Evolutionary conservation across 1,140 invertebrate species (phyloP), one percentile per base, ranked within the genome.

Genomic region (Solen grandis): DNA sequence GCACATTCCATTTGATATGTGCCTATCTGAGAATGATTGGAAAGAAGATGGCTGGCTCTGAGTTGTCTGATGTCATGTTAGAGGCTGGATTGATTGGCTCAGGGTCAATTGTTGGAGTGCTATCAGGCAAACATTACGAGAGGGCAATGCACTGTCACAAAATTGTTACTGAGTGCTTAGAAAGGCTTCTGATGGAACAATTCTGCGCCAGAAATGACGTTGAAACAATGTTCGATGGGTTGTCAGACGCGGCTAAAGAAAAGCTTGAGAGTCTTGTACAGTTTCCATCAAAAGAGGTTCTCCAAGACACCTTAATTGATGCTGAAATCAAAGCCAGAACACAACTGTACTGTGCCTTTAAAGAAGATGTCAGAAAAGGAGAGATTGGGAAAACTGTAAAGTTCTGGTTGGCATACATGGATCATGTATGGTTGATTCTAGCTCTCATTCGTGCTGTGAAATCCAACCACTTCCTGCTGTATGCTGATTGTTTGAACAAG

Each of bases 41-140:
- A 2, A 86, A 83, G 69, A 86, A 83, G 46, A 84, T 86, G 69
- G 31, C 27, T 31, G 82, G 84, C 14, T 57, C 70, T 25, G 70
- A 57, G 14, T 59, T 77, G 25, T 57, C 77, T n/a, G 82, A 76
- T 50, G 60, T 82, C 19, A 59, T 84, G 5, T 19, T 82, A 29
- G 73, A 82, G 31, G 16, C 84, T 19, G 83, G 84, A 10, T 38
- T 83, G 33, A 80, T 83, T 57, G 35, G n/a, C 4, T 41, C 38
- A 60, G 83, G 59, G 22, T 84, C 80, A 3, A 31, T 77, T 16
- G 22, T 59, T 4, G 76, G 76, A 8, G 60, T 81, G 14, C 35
- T 78, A 0, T 38, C 60, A 69, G 77, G 66, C 14, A 84, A 79
- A 81, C 38, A 80, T 55, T 83, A 84, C 55, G 46, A 68, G 19